Evolutionary conservation across 2,888 invertebrate genomes (phyloP).

Genomic region (Mesoligia furuncula): DNA sequence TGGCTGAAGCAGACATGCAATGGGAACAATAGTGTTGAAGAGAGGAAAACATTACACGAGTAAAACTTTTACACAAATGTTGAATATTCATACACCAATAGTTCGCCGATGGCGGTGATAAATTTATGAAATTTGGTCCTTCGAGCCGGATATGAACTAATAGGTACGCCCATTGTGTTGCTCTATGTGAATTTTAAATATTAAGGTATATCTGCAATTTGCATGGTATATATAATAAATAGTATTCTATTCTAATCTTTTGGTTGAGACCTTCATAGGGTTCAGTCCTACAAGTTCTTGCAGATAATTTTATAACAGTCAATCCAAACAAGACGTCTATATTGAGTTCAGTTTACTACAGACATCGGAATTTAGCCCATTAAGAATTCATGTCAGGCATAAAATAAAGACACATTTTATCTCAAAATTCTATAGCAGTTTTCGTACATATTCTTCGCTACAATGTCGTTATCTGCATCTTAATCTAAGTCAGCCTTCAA

Average conservation of each 20-base stretch:
- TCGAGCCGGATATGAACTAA: not conserved
- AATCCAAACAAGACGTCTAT: not conserved
- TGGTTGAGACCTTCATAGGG: not conserved
- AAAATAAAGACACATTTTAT: conserved; percentile 34
- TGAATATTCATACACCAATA: not conserved
- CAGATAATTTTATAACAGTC: not conserved
- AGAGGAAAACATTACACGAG: not conserved
- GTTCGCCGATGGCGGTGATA: not conserved
- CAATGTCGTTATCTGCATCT: conserved; percentile 43
- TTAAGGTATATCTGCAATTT: too few relatives aligned
- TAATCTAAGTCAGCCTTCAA: conserved; percentile 40
- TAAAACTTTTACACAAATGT: not conserved
- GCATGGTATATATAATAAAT: too few relatives aligned
- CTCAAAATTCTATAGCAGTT: conserved; percentile 15
- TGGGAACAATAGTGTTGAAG: not conserved
- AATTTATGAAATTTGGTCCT: not conserved
- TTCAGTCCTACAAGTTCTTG: too few relatives aligned
- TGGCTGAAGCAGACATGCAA: not conserved
- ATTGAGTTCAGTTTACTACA: not conserved
- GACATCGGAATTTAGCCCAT: conserved; percentile 5
- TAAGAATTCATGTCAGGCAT: conserved; percentile 29
- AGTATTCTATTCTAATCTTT: not conserved
- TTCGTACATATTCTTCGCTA: conserved; percentile 23
- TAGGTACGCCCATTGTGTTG: too few relatives aligned
- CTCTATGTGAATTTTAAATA: too few relatives aligned